Conservation (phyloP, 2,113 vertebrate genomes). For the Cromileptes altivelis region DNA sequence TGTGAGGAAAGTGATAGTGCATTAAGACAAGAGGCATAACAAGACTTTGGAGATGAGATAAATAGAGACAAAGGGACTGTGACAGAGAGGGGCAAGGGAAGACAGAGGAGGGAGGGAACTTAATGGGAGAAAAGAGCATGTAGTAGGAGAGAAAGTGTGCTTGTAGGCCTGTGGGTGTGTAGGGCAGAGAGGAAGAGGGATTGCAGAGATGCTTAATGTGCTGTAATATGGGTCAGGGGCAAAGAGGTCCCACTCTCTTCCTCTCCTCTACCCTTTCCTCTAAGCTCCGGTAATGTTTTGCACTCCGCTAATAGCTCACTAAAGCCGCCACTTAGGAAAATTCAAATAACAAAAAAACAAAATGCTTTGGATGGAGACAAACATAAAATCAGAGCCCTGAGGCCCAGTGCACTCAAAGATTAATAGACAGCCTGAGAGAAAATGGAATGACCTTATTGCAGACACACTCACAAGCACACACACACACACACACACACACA, state of each 20-base stretch:
- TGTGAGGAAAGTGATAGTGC: constrained; percentile 50
- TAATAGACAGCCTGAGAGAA: constrained; percentile 56
- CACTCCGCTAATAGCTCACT: constrained; percentile 54
- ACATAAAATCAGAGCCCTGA: constrained; percentile 38
- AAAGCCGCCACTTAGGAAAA: constrained; percentile 60
- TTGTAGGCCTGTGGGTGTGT: constrained; percentile 42
- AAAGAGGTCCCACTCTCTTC: constrained; percentile 33
- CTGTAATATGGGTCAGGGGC: constrained; percentile 68
- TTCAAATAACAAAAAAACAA: constrained; percentile 58
- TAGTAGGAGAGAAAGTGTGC: constrained; percentile 10
- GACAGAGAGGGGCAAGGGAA: constrained; percentile 19
- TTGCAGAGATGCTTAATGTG: constrained; percentile 63
- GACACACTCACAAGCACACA: not conserved
- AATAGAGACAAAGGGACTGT: constrained; percentile 59
- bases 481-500: not conserved
- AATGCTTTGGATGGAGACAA: constrained; percentile 34
- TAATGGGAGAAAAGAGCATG: constrained; percentile 1
- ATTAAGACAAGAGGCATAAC: constrained; percentile 66
- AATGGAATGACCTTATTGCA: constrained; percentile 56
- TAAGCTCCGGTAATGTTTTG: constrained; percentile 53
- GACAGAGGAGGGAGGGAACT: constrained; percentile 7
- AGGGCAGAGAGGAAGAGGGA: constrained; percentile 32
- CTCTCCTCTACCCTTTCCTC: constrained; percentile 23
- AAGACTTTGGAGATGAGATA: constrained; percentile 64
- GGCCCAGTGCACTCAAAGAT: constrained; percentile 37